These are phyloP conservation scores for Leptinotarsa undecemlineata DNA, from an alignment of 1,140 invertebrate species.

Conservation along the genomic window DNA sequence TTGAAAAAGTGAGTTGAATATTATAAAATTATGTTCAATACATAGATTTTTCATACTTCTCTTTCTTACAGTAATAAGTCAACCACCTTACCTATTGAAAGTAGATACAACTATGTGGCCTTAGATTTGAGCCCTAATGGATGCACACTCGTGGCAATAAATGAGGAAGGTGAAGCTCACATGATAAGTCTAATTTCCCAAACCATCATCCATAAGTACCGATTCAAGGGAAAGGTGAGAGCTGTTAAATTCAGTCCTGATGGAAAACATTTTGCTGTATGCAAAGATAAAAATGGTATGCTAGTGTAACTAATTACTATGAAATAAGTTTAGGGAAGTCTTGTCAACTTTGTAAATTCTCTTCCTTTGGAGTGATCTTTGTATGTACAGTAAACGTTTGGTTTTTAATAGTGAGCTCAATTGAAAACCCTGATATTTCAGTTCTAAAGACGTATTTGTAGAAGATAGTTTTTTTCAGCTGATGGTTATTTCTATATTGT, in stretches of 20 bases:
- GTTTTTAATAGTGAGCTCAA: background rate
- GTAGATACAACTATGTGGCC: constrained; percentile 80
- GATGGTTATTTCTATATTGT: background rate
- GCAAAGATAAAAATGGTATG: constrained; percentile 77
- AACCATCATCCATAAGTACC: constrained; percentile 80
- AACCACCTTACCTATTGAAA: constrained; percentile 84
- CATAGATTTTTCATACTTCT: constrained; percentile 24
- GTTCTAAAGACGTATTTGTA: background rate
- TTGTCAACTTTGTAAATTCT: too few relatives aligned
- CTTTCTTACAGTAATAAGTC: constrained; percentile 78
- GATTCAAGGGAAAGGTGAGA: constrained; percentile 77
- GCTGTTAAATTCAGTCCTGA: constrained; percentile 91
- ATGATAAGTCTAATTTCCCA: constrained; percentile 87
- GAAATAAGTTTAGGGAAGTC: too few relatives aligned
- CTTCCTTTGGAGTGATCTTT: too few relatives aligned
- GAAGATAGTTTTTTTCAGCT: background rate
- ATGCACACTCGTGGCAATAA: constrained; percentile 78
- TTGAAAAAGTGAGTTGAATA: constrained; percentile 80
- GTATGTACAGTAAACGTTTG: constrained; percentile 29
- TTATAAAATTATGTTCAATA: constrained; percentile 11
- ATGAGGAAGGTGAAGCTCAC: constrained; percentile 88
- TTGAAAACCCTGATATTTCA: background rate
- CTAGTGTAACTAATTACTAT: too few relatives aligned
- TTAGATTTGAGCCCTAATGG: constrained; percentile 90
- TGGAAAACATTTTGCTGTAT: constrained; percentile 89